These are phyloP conservation scores for Mamestra brassicae DNA, from an alignment of 2,888 invertebrate genomes.

Conservation along the genomic window DNA sequence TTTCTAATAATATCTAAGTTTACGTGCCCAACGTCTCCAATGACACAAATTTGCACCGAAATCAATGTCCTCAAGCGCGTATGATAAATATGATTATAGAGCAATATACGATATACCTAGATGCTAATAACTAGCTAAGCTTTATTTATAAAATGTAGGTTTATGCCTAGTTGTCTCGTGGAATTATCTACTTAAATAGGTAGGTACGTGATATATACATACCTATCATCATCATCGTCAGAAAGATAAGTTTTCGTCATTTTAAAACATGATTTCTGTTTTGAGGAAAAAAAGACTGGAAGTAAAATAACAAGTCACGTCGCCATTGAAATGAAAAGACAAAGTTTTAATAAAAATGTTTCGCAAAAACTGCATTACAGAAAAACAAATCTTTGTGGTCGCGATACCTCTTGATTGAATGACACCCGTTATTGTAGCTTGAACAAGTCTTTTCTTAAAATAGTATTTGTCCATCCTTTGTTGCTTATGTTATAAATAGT, in stretches of 20 bases:
- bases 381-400: conserved; percentile 47
- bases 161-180: too few species aligned
- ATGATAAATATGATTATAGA: too few species aligned
- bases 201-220: too few species aligned
- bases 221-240: not conserved
- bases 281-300: conserved; percentile 30
- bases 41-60: too few species aligned
- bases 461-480: conserved; percentile 45
- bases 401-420: conserved; percentile 52
- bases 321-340: conserved; percentile 45
- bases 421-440: conserved; percentile 40
- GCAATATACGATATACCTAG: too few species aligned
- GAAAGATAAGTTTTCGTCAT: not conserved
- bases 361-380: conserved; percentile 56
- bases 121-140: too few species aligned
- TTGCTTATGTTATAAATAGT: conserved; percentile 2
- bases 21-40: too few species aligned
- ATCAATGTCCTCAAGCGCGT: too few species aligned
- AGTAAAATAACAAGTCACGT: conserved; percentile 39
- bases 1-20: too few species aligned
- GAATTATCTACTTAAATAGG: too few species aligned
- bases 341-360: conserved; percentile 59
- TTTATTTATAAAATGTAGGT: too few species aligned
- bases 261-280: conserved; percentile 22
- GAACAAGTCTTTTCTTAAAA: conserved; percentile 33